phyloP scores from a whole-genome alignment of 2,888 invertebrate genomes.

The Lasioglossum vierecki region DNA sequence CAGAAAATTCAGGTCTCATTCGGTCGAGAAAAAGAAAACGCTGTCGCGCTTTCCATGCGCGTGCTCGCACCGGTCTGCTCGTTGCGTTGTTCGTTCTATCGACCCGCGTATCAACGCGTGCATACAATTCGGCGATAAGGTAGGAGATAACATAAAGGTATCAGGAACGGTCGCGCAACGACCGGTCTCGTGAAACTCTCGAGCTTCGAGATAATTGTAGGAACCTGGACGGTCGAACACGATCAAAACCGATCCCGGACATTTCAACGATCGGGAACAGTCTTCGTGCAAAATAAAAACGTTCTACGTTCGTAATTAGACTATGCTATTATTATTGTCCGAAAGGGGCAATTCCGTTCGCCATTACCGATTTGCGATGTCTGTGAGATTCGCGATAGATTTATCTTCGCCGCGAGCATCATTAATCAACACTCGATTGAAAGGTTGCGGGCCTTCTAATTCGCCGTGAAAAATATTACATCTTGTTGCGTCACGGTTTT shows the following conservation, averaged over 20 bases:
- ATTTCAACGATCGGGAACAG: neutral
- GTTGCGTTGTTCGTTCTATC: conserved; percentile 39
- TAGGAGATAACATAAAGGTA: neutral
- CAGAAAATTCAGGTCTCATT: conserved; percentile 41
- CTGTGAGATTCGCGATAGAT: neutral
- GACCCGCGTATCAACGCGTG: conserved; percentile 38
- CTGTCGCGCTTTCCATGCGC: conserved; percentile 30
- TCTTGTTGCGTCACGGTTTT: neutral
- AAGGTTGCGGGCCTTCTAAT: conserved; percentile 8
- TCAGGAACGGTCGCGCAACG: neutral
- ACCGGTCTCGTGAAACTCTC: neutral
- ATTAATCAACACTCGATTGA: conserved; percentile 4
- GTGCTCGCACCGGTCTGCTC: neutral
- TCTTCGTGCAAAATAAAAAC: neutral
- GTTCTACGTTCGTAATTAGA: no score
- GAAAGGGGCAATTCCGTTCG: neutral
- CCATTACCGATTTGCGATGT: neutral
- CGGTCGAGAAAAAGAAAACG: conserved; percentile 23
- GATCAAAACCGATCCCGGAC: neutral
- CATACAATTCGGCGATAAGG: conserved; percentile 24
- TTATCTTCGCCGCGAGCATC: neutral
- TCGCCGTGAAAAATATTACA: neutral
- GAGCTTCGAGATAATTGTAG: neutral
- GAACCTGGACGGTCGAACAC: neutral
- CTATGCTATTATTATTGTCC: neutral